These are phyloP conservation scores for Loxodonta africana DNA, from an alignment of 2,113 vertebrate species.

Conservation along the genomic window DNA sequence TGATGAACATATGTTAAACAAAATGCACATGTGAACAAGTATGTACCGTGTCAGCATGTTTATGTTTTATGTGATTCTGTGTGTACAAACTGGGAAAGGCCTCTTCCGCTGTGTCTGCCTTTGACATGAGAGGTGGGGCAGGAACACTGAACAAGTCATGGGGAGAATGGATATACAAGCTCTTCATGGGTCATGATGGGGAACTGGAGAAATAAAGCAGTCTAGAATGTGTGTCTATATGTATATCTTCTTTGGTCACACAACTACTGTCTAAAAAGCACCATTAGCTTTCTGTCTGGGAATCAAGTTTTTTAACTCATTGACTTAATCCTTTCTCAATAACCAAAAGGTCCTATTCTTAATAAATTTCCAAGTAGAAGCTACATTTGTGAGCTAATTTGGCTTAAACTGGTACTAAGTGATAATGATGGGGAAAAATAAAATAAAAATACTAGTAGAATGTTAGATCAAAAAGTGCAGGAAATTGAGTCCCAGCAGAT, in stretches of 20 bases:
- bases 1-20: neutral
- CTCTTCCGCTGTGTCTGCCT: neutral
- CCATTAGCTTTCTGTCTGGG: neutral
- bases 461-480: neutral
- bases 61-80: slow-evolving; percentile 56
- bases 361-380: slow-evolving; percentile 35
- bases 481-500: neutral
- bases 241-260: neutral
- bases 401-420: neutral
- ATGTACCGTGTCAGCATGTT: slow-evolving; percentile 13
- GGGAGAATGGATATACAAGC: neutral
- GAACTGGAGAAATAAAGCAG: neutral
- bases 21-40: neutral
- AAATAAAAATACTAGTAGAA: neutral
- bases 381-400: neutral
- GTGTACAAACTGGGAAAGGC: neutral
- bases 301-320: neutral
- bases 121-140: neutral
- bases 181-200: neutral
- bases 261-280: neutral
- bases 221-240: neutral
- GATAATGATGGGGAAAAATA: neutral
- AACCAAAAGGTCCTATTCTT: slow-evolving; percentile 1
- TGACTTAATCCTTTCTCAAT: slow-evolving; percentile 6
- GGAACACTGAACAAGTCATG: neutral